phyloP scores from a whole-genome alignment of 2,797 vertebrate species.

The Danio tinwini region DNA sequence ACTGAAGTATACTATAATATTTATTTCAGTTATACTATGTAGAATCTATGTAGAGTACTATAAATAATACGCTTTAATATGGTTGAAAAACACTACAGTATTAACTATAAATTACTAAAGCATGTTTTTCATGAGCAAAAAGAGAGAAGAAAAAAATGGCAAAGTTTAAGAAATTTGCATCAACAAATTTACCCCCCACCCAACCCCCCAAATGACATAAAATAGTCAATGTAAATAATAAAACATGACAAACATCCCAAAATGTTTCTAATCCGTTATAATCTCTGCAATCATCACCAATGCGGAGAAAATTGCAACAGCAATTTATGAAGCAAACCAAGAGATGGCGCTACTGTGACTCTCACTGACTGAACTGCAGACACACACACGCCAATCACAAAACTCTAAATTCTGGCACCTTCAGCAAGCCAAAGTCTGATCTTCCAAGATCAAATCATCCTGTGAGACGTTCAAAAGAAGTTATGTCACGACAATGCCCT shows the following conservation, averaged over 20 bases:
- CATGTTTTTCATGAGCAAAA: too few relatives aligned
- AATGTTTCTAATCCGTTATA: not conserved
- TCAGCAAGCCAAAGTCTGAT: not conserved
- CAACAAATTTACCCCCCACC: not conserved
- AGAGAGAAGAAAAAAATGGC: not conserved
- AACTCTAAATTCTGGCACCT: not conserved
- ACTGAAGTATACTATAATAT: too few relatives aligned
- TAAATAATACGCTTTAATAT: too few relatives aligned
- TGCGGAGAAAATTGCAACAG: not conserved
- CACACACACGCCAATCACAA: slow-evolving; percentile 4
- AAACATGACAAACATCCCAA: not conserved
- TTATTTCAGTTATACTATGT: too few relatives aligned
- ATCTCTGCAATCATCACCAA: not conserved
- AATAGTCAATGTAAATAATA: not conserved
- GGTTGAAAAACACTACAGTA: too few relatives aligned
- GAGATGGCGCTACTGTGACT: slow-evolving; percentile 47
- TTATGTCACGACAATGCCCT: not conserved
- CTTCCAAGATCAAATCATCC: not conserved
- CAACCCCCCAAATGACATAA: not conserved
- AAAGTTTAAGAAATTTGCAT: not conserved
- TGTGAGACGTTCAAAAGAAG: not conserved
- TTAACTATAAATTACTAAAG: too few relatives aligned
- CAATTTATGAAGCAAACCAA: slow-evolving; percentile 31
- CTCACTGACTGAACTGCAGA: not conserved
- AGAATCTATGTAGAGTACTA: too few relatives aligned